These are phyloP conservation scores for Tipula vernalis DNA, from an alignment of 2,888 invertebrate species.

Conservation along the genomic window DNA sequence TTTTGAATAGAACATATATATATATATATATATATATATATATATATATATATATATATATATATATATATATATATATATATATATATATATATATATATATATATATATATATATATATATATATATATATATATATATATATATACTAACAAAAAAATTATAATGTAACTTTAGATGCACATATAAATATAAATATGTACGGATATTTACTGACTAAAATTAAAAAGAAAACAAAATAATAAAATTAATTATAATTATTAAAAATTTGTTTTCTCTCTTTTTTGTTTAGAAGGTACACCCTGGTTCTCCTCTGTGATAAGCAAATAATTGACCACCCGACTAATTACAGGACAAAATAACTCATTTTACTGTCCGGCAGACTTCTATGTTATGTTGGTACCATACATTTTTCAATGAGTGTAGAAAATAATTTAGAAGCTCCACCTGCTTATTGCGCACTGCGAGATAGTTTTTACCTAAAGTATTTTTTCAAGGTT, in stretches of 20 bases:
- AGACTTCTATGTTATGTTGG: too few relatives aligned
- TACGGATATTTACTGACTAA: background rate
- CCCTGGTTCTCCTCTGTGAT: background rate
- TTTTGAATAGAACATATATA: background rate
- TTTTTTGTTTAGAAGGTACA: background rate
- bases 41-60: background rate
- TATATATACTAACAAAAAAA: background rate
- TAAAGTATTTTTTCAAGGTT: too few relatives aligned
- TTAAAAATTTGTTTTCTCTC: background rate
- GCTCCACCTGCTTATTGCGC: too few relatives aligned
- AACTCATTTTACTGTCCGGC: too few relatives aligned
- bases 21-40: background rate
- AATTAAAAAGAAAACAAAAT: background rate
- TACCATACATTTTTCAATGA: too few relatives aligned
- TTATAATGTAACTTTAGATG: background rate
- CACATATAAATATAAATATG: background rate
- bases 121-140: background rate
- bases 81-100: background rate
- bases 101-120: background rate
- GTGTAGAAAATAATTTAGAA: too few relatives aligned
- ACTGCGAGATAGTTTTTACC: too few relatives aligned
- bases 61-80: background rate
- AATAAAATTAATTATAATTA: background rate
- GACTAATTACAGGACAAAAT: too few relatives aligned
- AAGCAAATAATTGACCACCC: background rate